These are phyloP conservation scores for Scleropages formosus DNA, from an alignment of 2,797 vertebrate species.

Conservation along the genomic window DNA sequence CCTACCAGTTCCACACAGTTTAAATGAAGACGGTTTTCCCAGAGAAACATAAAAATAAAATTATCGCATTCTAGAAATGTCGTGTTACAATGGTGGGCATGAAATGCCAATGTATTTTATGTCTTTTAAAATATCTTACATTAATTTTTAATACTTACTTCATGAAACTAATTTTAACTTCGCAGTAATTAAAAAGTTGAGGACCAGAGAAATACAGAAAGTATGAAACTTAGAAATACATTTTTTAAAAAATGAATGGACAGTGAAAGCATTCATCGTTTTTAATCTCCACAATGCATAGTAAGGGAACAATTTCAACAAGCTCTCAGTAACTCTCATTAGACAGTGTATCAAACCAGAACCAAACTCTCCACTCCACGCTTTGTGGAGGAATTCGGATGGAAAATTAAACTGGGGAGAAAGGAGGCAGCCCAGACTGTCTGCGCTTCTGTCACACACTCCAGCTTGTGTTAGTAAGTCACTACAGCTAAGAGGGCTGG, in stretches of 20 bases:
- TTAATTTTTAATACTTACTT: conserved; percentile 1
- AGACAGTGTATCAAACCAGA: conserved; percentile 84
- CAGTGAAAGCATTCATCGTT: conserved; percentile 64
- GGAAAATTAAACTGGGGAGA: conserved; percentile 79
- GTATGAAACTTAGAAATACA: conserved; percentile 14
- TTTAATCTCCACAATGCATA: conserved; percentile 71
- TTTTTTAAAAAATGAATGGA: conserved; percentile 54
- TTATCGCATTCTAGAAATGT: no score
- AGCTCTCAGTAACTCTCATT: conserved; percentile 82
- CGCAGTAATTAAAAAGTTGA: conserved; percentile 51
- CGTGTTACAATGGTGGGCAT: no score
- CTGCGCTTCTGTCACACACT: conserved; percentile 64
- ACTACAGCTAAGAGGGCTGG: conserved; percentile 62
- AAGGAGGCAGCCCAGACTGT: conserved; percentile 69
- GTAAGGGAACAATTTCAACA: conserved; percentile 81
- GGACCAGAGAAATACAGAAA: conserved; percentile 61
- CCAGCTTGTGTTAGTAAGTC: conserved; percentile 72
- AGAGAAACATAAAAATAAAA: no score
- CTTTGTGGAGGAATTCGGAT: conserved; percentile 79
- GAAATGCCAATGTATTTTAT: no score
- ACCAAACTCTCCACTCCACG: conserved; percentile 82
- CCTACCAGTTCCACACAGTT: no score
- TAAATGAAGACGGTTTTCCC: no score
- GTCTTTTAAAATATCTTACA: conserved; percentile 21
- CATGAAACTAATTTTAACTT: conserved; percentile 35